Evolutionary conservation across 2,113 vertebrate genomes (phyloP), one percentile per base, ranked within the genome.

Genomic region (Myxocyprinus asiaticus): DNA sequence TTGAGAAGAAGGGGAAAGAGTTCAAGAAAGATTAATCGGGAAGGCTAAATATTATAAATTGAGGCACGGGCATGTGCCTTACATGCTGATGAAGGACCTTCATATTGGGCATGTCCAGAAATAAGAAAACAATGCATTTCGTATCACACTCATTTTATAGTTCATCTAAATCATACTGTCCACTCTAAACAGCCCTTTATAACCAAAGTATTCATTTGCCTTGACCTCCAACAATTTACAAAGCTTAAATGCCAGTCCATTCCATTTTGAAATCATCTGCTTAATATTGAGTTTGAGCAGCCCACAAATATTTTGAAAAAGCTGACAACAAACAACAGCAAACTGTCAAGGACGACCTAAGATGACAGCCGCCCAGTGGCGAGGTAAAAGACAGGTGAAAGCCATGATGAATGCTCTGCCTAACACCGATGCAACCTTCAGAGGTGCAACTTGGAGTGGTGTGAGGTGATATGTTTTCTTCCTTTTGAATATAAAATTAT

Each of bases 1-100:
- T 64, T 7, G 45, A 59, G 9, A 73, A 71, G 22, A 50, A 15
- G 5, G 15, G 12, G 9, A 67, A 66, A 44, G 15, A 17, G 64
- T 55, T n/a, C 50, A 51, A 64, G 17, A 22, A 62, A 47, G 55
- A 58, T 70, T 45, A 71, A 44, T 71, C 53, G 15, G 55, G 7
- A 58, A 7, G 53, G 1, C 33, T 71, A 71, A 42, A 71, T 42
- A 71, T 56, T 71, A 44, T 9, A 0, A 44, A 71, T 44, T 71
- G 14, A 71, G 7, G 50, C 33, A 43, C 12, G n/a, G 14, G n/a
- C 51, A 56, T 33, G 22, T 3, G 22, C 22, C n/a, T 70, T 10
- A 14, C 42, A 56, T 33, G 22, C 22, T 33, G 3, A 33, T 33
- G 22, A 33, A 33, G 0, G 33, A 11, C 43, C 15, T 7, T 42